A percentile compares a stretch with the other conserved stretches of the same genome.
Conservation (phyloP, 1,140 invertebrate species). For the Micrasema longulum region DNA sequence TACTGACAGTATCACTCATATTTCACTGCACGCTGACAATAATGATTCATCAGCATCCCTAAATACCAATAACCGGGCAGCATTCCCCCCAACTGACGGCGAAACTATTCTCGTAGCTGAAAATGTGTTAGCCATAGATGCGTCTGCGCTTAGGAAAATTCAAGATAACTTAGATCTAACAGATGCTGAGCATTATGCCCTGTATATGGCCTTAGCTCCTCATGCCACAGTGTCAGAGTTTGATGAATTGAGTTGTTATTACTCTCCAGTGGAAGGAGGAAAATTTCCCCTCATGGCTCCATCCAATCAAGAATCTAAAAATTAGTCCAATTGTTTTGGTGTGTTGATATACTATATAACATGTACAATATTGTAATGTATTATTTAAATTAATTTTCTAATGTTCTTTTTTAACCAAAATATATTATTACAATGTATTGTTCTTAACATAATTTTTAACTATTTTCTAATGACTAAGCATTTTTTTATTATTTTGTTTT, state of each 20-base stretch:
- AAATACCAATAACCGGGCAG: slow-evolving; percentile 56
- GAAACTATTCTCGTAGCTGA: slow-evolving; percentile 65
- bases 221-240: slow-evolving; percentile 87
- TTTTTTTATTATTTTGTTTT: slow-evolving; percentile 58
- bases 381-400: no score
- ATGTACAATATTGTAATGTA: no score
- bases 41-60: slow-evolving; percentile 57
- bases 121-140: slow-evolving; percentile 65
- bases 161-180: slow-evolving; percentile 73
- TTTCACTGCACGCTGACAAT: slow-evolving; percentile 71
- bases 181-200: slow-evolving; percentile 87
- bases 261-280: slow-evolving; percentile 83
- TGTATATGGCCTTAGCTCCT: slow-evolving; percentile 86
- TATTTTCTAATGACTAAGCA: slow-evolving; percentile 5
- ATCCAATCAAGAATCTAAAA: slow-evolving; percentile 46
- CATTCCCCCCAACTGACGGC: slow-evolving; percentile 58
- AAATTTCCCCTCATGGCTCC: slow-evolving; percentile 63
- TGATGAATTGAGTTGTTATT: slow-evolving; percentile 88
- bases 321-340: slow-evolving; percentile 47
- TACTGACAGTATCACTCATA: slow-evolving; percentile 70
- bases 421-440: background rate
- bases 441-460: background rate
- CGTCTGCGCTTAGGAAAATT: slow-evolving; percentile 61
- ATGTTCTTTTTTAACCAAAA: slow-evolving; percentile 14
- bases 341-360: no score